A percentile compares a stretch with the other conserved stretches of the same genome.
Evolutionary conservation across 2,888 invertebrate genomes (phyloP).

Genomic region (Parochlus steinenii): DNA sequence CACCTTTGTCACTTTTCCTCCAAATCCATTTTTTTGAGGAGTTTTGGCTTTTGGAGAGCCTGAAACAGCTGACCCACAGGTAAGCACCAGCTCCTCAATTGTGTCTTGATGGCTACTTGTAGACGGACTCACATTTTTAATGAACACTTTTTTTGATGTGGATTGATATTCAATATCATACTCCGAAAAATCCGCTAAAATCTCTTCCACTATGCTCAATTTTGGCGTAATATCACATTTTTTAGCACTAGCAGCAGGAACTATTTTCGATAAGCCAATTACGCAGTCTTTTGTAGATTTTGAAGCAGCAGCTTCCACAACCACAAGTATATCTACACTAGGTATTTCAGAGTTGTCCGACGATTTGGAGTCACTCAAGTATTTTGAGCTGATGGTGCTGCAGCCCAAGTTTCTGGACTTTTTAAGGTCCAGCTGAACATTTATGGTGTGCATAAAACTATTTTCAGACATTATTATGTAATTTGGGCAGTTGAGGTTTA

Average conservation of each 20-base stretch:
- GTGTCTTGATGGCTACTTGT: slow-evolving; percentile 31
- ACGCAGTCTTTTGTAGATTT: too few species aligned
- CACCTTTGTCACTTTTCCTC: neutral
- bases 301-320: too few species aligned
- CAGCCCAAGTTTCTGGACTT: slow-evolving; percentile 16
- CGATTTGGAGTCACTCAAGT: slow-evolving; percentile 1
- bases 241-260: too few species aligned
- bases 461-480: slow-evolving; percentile 73
- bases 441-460: slow-evolving; percentile 64
- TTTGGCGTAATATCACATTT: neutral
- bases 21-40: neutral
- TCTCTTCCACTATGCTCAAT: slow-evolving; percentile 36
- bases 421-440: slow-evolving; percentile 41
- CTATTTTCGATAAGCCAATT: too few species aligned
- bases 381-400: slow-evolving; percentile 1
- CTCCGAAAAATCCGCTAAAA: slow-evolving; percentile 44
- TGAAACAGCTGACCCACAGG: too few species aligned
- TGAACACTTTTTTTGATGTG: too few species aligned
- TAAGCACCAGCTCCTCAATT: slow-evolving; percentile 37
- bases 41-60: slow-evolving; percentile 25
- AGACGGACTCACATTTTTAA: slow-evolving; percentile 30
- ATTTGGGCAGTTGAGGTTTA: slow-evolving; percentile 50
- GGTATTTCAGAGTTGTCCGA: too few species aligned
- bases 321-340: too few species aligned
- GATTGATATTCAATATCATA: slow-evolving; percentile 35